Evolutionary conservation across 37 sponge, comb jelly and placozoan genomes (phyloP).

Genomic region (Petrosia ficiformis): DNA sequence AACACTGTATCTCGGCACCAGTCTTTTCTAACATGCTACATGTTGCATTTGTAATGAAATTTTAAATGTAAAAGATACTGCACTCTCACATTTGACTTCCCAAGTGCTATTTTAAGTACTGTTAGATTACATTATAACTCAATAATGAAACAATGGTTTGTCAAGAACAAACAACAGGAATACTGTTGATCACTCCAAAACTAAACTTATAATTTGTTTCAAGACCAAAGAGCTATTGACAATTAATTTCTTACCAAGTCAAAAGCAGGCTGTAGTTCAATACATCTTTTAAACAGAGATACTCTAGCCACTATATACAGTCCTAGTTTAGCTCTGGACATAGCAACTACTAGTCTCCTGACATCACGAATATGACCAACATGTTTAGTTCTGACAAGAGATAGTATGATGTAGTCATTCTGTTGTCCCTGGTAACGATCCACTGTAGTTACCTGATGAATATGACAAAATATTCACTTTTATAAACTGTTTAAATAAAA

Average conservation of each 20-base stretch:
- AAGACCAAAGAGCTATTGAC: not conserved
- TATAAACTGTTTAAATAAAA: no score
- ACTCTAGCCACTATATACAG: slow-evolving; percentile 93
- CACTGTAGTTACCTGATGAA: slow-evolving; percentile 89
- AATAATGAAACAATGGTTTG: no score
- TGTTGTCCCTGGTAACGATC: slow-evolving; percentile 99
- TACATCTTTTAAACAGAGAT: slow-evolving; percentile 83
- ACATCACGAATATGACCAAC: slow-evolving; percentile 97
- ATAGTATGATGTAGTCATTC: slow-evolving; percentile 98
- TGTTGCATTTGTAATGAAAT: no score
- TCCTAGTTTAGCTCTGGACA: slow-evolving; percentile 97
- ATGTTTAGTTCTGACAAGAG: slow-evolving; percentile 90
- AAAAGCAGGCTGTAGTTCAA: slow-evolving; percentile 96
- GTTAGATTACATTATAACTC: no score
- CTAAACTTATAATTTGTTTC: no score
- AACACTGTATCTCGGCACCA: no score
- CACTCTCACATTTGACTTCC: no score
- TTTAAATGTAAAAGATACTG: no score
- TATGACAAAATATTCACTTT: no score
- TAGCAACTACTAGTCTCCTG: slow-evolving; percentile 95
- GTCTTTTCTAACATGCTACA: no score
- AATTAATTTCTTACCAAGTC: slow-evolving; percentile 52
- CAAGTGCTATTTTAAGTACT: not conserved
- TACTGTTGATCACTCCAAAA: no score
- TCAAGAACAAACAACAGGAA: no score